Evolutionary conservation across 2,113 vertebrate genomes (phyloP), one percentile per base, ranked within the genome.

Genomic region (Psilopogon haemacephalus): DNA sequence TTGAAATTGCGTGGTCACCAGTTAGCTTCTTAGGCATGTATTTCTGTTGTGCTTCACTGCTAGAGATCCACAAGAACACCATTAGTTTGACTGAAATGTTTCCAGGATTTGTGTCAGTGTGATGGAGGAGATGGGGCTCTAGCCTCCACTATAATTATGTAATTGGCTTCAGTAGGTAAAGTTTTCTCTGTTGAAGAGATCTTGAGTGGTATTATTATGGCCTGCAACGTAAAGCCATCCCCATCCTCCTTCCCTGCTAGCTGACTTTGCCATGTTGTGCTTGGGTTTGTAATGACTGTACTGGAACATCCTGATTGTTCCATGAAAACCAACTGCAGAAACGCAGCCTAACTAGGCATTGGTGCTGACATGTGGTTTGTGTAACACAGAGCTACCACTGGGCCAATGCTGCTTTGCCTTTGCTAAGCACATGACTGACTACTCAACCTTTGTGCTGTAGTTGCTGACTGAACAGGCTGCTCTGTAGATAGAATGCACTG

Each of bases 1-100:
- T 91, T 89, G 65, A 72, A 90, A 85, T 88, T 56, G 72, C 9
- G 8, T 91, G 84, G 94, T 94, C 94, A 93, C 87, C 87, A 86
- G 75, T 91, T 89, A 81, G 60, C 56, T 67, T 84, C n/a, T 88
- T 85, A 56, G n/a, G 24, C 27, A 38, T 79, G 78, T 89, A 24
- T 67, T 94, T 80, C 60, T 88, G 42, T 91, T 92, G 69, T 69
- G 27, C 73, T 91, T 83, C 80, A 54, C 75, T 91, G 18, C 64
- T 94, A 73, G 73, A 84, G 80, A 78, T 77, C 58, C 64, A 33
- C 48, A 88, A 63, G 48, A 86, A 40, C 74, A 65, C 60, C 82
- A n/a, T 71, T 89, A 84, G 33, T 68, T 54, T 90, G 71, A 13
- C 37, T 90, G 87, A 58, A 83, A 72, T 81, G 83, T 86, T 72